Evolutionary conservation across 1,140 invertebrate genomes (phyloP), one percentile per base, ranked within the genome.

Genomic region (Pantala flavescens): DNA sequence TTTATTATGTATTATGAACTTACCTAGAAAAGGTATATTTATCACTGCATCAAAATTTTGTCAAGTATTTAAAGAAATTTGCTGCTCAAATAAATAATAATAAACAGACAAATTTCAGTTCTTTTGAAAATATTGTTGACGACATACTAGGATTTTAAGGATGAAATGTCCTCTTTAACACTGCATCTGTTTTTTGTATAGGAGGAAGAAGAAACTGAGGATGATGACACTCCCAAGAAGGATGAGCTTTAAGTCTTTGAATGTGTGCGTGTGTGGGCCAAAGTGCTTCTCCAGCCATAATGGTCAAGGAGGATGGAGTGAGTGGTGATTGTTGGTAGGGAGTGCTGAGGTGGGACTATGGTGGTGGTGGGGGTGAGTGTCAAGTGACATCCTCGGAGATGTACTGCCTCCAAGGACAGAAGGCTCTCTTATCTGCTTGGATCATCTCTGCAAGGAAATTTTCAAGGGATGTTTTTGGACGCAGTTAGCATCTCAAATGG

Each of bases 151-250:
- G n/a, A n/a, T n/a, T n/a, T n/a, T n/a, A n/a, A n/a, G n/a, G n/a
- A n/a, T n/a, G n/a, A n/a, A n/a, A n/a, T n/a, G n/a, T n/a, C n/a
- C n/a, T n/a, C n/a, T n/a, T 36, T 36, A 36, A 5, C 28, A 36
- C 9, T 36, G 28, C 28, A n/a, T n/a, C 28, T 36, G 9, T 74
- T 74, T 76, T 75, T 72, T 77, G 82, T 81, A 49, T 73, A 87
- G 86, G 81, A 82, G 74, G 85, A 86, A 77, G 87, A 89, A 79
- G 87, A 87, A 78, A 86, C 86, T 73, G 88, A 89, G 80, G 89
- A 89, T 77, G 88, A 89, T 76, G 88, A 89, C 78, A 82, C 85
- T 77, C 86, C 87, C 80, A 85, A 84, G 78, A 90, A 89, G 81
- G 89, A 90, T 77, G 89, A 90, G 81, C 81, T 90, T 81, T 90